phyloP scores from a whole-genome alignment of 2,113 vertebrate species.

The Symphodus melops region DNA sequence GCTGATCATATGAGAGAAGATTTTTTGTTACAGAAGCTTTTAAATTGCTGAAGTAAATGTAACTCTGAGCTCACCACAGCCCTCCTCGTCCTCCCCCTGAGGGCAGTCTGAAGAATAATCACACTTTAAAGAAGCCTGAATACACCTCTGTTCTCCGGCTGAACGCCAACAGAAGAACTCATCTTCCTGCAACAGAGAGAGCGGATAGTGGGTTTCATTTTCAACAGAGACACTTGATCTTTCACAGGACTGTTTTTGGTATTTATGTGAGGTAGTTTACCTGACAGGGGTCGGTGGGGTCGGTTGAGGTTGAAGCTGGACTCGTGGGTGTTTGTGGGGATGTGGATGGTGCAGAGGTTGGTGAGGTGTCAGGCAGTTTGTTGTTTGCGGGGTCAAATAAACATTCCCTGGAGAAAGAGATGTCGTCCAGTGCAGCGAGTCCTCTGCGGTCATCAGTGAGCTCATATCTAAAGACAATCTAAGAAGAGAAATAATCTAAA shows the following conservation, averaged over 20 bases:
- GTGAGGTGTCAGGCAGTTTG: constrained; percentile 59
- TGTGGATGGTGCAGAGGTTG: constrained; percentile 52
- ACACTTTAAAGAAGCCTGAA: constrained; percentile 60
- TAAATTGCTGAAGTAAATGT: not conserved
- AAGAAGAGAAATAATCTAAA: not conserved
- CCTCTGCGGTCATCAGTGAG: constrained; percentile 26
- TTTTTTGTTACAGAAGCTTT: too few relatives aligned
- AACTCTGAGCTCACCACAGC: constrained; percentile 66
- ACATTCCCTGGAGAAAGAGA: constrained; percentile 81
- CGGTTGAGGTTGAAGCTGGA: constrained; percentile 3
- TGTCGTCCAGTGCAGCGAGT: constrained; percentile 76
- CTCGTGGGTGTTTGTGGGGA: constrained; percentile 42
- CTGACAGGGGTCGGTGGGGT: constrained; percentile 67
- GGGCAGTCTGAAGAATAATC: constrained; percentile 73
- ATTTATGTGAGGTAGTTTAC: constrained; percentile 31
- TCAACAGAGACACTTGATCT: not conserved
- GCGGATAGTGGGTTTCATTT: not conserved
- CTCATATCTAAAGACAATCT: constrained; percentile 78
- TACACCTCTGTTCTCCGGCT: constrained; percentile 41
- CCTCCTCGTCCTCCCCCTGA: constrained; percentile 69
- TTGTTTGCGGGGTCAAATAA: constrained; percentile 74
- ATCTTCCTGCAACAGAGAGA: constrained; percentile 59
- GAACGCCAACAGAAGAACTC: constrained; percentile 80
- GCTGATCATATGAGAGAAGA: not conserved
- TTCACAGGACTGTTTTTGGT: not conserved